Percentiles rank a stretch among this genome's conserved stretches.
These are phyloP conservation scores for Polydrusus tereticollis DNA, from an alignment of 2,888 invertebrate genomes.

Conservation along the genomic window DNA sequence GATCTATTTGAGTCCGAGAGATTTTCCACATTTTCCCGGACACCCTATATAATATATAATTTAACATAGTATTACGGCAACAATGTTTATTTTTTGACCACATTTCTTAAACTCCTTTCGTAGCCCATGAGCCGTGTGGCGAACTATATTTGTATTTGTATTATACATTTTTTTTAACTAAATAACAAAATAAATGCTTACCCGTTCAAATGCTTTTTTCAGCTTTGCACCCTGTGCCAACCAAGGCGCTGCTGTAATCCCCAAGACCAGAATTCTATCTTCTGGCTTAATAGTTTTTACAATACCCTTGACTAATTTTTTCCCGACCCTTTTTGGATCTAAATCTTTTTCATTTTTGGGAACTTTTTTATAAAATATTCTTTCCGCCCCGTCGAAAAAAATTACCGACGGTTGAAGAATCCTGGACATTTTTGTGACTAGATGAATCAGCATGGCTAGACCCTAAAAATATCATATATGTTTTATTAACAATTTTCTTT, in stretches of 20 bases:
- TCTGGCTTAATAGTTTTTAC: constrained; percentile 75
- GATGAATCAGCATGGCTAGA: constrained; percentile 75
- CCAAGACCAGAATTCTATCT: constrained; percentile 79
- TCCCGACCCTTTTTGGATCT: constrained; percentile 79
- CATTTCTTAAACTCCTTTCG: too few species aligned
- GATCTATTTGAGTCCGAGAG: too few species aligned
- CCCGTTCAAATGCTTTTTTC: constrained; percentile 72
- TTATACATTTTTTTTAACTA: background rate
- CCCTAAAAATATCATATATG: constrained; percentile 61
- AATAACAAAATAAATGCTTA: constrained; percentile 52
- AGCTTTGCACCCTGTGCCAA: constrained; percentile 68
- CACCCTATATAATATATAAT: too few species aligned
- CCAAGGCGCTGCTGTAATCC: constrained; percentile 79
- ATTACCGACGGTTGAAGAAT: constrained; percentile 82
- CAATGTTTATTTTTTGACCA: too few species aligned
- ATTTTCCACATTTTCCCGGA: too few species aligned
- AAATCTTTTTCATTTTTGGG: constrained; percentile 73
- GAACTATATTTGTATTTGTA: too few species aligned
- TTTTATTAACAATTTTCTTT: too few species aligned
- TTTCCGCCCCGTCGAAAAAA: constrained; percentile 77
- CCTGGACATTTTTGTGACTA: constrained; percentile 76
- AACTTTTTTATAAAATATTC: constrained; percentile 77
- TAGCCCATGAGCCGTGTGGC: too few species aligned
- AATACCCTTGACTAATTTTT: constrained; percentile 76
- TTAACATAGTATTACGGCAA: too few species aligned